Evolutionary conservation across 2,113 vertebrate genomes (phyloP), one percentile per base, ranked within the genome.

Genomic region (Cairina moschata): DNA sequence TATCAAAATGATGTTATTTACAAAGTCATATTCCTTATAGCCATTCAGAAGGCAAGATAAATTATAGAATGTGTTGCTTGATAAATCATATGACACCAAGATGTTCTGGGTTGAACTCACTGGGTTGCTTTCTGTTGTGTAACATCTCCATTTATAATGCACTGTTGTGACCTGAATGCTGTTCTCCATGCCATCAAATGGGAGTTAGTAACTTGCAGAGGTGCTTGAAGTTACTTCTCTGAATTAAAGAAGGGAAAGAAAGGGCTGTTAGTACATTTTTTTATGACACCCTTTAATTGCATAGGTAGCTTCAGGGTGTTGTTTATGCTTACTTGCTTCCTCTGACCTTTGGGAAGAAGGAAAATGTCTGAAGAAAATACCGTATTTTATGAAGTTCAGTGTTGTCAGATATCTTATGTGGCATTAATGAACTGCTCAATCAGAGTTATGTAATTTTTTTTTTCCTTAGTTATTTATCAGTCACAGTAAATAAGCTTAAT

Each of bases 21-120:
- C 68, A 2, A 62, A 63, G 28, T 46, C 18, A 7, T 52, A 32
- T 31, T 77, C 16, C 22, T 67, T 42, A 6, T 0, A 54, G 15
- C 44, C 3, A 2, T 86, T 93, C 31, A 73, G 56, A 83, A 74
- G 36, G 9, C 7, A n/a, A 18, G 23, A 44, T 73, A 13, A 68
- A 16, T 58, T 34, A 13, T 28, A 5, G 4, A 2, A 3, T 48
- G n/a, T 44, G 3, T 52, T 29, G 5, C 32, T 71, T 55, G 18
- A 38, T 74, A 16, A 90, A 89, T 25, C 2, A 1, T 20, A 9
- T 1, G 13, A n/a, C 11, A 29, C 8, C 25, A 31, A 48, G 56
- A 22, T 5, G 1, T 18, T 52, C 31, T 46, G 21, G 2, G 0
- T 31, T 74, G 13, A 6, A 6, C 9, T 68, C 5, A 0, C 50